Percentiles rank a stretch among this genome's conserved stretches.
Conservation (phyloP, 2,797 vertebrate species). For the Glossophaga mutica region DNA sequence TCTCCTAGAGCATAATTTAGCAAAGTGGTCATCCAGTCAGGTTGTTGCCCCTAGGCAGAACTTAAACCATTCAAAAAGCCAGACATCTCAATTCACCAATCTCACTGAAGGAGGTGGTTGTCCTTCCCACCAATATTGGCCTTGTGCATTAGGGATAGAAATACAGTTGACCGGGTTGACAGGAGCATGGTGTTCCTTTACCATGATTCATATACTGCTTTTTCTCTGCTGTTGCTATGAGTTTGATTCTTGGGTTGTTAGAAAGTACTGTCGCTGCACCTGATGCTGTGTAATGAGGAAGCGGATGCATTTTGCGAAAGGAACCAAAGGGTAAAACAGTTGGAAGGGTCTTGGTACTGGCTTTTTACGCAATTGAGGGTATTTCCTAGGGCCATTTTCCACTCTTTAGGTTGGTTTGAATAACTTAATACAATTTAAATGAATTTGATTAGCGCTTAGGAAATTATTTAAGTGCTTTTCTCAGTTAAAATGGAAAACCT, state of each 20-base stretch:
- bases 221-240: not conserved
- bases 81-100: not conserved
- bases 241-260: slow-evolving; percentile 2
- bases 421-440: slow-evolving; percentile 46
- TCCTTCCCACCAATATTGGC: not conserved
- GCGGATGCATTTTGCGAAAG: not conserved
- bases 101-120: not conserved
- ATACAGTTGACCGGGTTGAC: not conserved
- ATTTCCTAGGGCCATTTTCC: slow-evolving; percentile 14
- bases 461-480: slow-evolving; percentile 32
- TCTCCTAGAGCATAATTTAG: not conserved
- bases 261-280: not conserved
- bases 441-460: slow-evolving; percentile 28
- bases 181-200: not conserved
- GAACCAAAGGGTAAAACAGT: not conserved
- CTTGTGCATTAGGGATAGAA: not conserved
- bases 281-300: not conserved
- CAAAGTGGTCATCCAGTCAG: not conserved
- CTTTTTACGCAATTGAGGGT: not conserved
- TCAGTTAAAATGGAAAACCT: slow-evolving; percentile 32
- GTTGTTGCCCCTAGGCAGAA: not conserved
- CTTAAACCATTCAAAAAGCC: not conserved
- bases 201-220: not conserved
- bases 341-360: not conserved
- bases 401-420: slow-evolving; percentile 29